Percentiles rank a stretch among this genome's conserved stretches.
phyloP scores from a whole-genome alignment of 2,797 vertebrate genomes.

The Phylloscopus collybita region DNA sequence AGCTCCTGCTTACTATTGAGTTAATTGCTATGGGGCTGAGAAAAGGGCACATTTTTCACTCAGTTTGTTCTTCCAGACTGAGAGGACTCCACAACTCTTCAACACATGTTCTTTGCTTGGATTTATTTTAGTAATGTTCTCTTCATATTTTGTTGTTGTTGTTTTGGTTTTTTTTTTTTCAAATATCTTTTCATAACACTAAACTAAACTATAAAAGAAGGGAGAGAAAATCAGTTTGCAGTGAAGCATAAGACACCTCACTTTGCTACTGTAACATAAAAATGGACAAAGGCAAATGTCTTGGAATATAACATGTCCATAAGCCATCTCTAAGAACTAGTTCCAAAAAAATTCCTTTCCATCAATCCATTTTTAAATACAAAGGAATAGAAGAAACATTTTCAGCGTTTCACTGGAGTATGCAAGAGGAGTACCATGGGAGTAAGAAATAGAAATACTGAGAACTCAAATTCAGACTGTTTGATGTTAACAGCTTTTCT shows the following conservation, averaged over 20 bases:
- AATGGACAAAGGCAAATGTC: neutral
- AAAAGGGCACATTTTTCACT: neutral
- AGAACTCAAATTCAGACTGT: neutral
- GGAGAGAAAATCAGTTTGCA: neutral
- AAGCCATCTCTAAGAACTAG: neutral
- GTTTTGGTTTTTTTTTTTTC: rapidly evolving
- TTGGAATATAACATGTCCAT: neutral
- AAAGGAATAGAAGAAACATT: neutral
- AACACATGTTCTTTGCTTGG: neutral
- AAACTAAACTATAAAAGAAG: neutral
- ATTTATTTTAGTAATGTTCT: neutral
- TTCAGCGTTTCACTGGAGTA: neutral
- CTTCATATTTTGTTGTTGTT: neutral
- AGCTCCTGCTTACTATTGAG: neutral
- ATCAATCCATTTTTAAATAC: neutral
- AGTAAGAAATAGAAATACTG: neutral
- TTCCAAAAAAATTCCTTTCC: neutral
- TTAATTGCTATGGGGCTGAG: neutral
- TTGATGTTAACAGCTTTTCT: neutral
- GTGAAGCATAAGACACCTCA: neutral
- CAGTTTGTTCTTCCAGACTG: neutral
- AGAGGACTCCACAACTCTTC: neutral
- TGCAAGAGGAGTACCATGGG: neutral
- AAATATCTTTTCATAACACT: neutral
- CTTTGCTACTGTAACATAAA: neutral